Evolutionary conservation across 2,888 invertebrate genomes (phyloP), one percentile per base, ranked within the genome.

Genomic region (Ormyrus labotus): DNA sequence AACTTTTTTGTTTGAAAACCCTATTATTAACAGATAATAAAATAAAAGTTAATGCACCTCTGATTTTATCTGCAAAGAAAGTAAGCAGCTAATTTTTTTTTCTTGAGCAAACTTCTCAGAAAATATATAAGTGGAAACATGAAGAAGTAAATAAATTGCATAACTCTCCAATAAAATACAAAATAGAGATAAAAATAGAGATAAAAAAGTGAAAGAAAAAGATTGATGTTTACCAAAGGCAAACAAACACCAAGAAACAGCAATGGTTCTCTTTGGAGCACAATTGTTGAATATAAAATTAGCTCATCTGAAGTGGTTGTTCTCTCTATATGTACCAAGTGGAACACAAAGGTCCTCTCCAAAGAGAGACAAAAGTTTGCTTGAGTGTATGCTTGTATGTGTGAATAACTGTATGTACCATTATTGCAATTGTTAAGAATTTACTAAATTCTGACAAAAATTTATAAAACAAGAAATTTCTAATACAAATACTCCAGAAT

Each of bases 221-320:
- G 11, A 61, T 9, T 19, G 7, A 10, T 60, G 63, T 68, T 67
- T 75, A 67, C 60, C 45, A 51, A 68, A 69, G 19, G 11, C 67
- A 79, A 75, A 75, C 75, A 75, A 51, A 60, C 45, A 10, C 53
- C 50, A 68, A 64, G 58, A 6, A 73, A 19, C 61, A 63, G 48
- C 63, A 48, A 58, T 68, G 58, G 50, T 50, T 65, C 47, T 80
- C 10, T 34, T 51, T 13, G 51, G 51, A 57, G 5, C 11, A 53
- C 57, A 68, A 76, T 60, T 76, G 72, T 76, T 47, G 47, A 64
- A 60, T 67, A 19, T 80, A 80, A 75, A 80, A 71, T 71, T 67
- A 71, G 75, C 65, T 71, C 61, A 67, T 76, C 55, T 61, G 57
- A 75, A 71, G 65, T 73, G 53, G 77, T 65, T 71, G 70, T 64